A percentile compares a stretch with the other conserved stretches of the same genome.
Evolutionary conservation across 1,140 invertebrate genomes (phyloP).

Genomic region (Nasonia longicornis): DNA sequence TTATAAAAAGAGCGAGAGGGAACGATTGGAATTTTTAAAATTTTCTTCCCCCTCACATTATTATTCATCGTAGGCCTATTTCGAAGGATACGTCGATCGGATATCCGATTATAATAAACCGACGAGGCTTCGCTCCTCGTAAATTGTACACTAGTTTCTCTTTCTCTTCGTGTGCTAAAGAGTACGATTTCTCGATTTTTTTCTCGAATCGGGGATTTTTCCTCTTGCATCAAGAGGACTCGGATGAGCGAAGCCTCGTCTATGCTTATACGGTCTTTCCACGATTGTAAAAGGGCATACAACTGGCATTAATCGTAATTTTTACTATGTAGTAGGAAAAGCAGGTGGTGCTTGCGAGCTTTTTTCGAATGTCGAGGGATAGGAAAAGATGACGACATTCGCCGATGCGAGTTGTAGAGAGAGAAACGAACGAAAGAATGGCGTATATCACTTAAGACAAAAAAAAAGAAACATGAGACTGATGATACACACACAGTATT

Average conservation of each 20-base stretch:
- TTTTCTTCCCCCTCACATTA: background rate
- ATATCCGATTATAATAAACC: background rate
- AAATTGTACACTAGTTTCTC: background rate
- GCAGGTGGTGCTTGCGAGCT: slow-evolving; percentile 26
- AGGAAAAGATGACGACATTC: slow-evolving; percentile 1
- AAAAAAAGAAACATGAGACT: slow-evolving; percentile 64
- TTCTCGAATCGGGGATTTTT: slow-evolving; percentile 18
- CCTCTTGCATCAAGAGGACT: slow-evolving; percentile 47
- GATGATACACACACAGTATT: slow-evolving; percentile 68
- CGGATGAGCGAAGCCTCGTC: slow-evolving; percentile 1
- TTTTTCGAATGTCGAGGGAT: slow-evolving; percentile 25
- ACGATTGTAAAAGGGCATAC: slow-evolving; percentile 55
- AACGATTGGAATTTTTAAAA: background rate
- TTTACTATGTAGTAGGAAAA: slow-evolving; percentile 30
- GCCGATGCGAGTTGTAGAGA: background rate
- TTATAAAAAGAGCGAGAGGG: background rate
- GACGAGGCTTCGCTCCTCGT: background rate
- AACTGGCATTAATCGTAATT: slow-evolving; percentile 64
- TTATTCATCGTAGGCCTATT: slow-evolving; percentile 27
- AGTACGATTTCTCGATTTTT: background rate
- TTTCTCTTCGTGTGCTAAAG: background rate
- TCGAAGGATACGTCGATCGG: slow-evolving; percentile 6
- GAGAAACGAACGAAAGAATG: slow-evolving; percentile 13
- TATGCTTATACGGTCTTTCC: background rate
- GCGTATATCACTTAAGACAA: slow-evolving; percentile 38